Conservation (phyloP, 2,888 invertebrate genomes). For the Scrobipalpa costella region DNA sequence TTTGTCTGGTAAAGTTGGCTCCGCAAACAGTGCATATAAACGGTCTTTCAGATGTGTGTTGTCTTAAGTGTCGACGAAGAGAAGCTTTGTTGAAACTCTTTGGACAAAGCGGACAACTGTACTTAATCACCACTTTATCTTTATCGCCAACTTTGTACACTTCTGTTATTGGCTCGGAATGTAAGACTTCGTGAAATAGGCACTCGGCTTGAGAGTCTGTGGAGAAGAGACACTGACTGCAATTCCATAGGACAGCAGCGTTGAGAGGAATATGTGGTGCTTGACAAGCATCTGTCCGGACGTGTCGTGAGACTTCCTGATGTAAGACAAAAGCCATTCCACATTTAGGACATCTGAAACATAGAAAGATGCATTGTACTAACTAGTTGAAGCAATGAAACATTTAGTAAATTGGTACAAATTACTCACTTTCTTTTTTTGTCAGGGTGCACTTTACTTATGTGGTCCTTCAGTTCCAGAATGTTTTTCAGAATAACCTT, state of each 20-base stretch:
- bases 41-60: conserved; percentile 88
- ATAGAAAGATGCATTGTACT: neutral
- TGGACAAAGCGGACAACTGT: conserved; percentile 85
- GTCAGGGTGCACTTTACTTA: conserved; percentile 82
- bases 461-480: conserved; percentile 82
- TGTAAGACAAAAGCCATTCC: conserved; percentile 85
- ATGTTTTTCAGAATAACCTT: conserved; percentile 73
- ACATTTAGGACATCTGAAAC: conserved; percentile 86
- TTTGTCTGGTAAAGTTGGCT: conserved; percentile 84
- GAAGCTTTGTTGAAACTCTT: conserved; percentile 84
- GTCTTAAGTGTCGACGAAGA: conserved; percentile 85
- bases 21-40: conserved; percentile 84
- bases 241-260: conserved; percentile 73
- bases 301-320: conserved; percentile 88
- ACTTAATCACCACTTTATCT: conserved; percentile 67
- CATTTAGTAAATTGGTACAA: conserved; percentile 1
- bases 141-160: conserved; percentile 47
- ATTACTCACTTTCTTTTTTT: conserved; percentile 83
- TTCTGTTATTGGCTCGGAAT: conserved; percentile 71
- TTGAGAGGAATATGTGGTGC: conserved; percentile 46
- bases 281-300: conserved; percentile 82
- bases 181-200: conserved; percentile 87
- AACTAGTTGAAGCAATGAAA: neutral
- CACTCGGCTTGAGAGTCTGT: conserved; percentile 86
- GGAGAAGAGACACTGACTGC: conserved; percentile 82